A percentile compares a stretch with the other conserved stretches of the same genome.
Evolutionary conservation across 2,113 vertebrate genomes (phyloP).

Genomic region (Siniperca chuatsi): DNA sequence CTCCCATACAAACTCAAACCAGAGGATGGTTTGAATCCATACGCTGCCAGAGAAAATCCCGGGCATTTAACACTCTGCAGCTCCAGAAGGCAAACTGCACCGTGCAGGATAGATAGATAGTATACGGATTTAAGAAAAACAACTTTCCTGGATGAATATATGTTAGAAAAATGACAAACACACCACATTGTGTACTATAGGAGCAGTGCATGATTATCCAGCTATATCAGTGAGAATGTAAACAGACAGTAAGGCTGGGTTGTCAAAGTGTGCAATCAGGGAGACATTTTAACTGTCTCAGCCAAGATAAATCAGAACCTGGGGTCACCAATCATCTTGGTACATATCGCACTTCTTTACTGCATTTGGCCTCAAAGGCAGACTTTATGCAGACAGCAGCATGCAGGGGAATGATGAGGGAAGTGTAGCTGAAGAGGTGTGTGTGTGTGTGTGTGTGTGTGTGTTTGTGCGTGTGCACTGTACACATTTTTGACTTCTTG

Average conservation of each 20-base stretch:
- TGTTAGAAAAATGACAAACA: neutral
- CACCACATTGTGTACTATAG: neutral
- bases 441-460: neutral
- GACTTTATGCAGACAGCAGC: conserved; percentile 36
- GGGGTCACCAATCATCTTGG: conserved; percentile 10
- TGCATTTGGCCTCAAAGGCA: conserved; percentile 42
- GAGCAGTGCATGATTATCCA: conserved; percentile 13
- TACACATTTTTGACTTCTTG: conserved; percentile 68
- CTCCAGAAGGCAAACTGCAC: neutral
- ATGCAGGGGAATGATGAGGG: conserved; percentile 17
- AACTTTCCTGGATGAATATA: neutral
- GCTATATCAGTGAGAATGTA: conserved; percentile 34
- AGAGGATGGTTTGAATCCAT: neutral
- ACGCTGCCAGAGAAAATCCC: neutral
- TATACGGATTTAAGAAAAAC: neutral
- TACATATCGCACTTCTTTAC: neutral
- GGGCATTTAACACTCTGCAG: neutral
- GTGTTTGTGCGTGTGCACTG: neutral
- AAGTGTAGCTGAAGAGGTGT: conserved; percentile 27
- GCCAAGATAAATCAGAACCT: conserved; percentile 48
- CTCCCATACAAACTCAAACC: conserved; percentile 7
- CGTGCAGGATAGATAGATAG: neutral
- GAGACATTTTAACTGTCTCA: conserved; percentile 49
- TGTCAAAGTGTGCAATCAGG: conserved; percentile 44
- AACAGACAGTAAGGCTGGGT: conserved; percentile 48